Base-by-base conservation (phyloP, 2,113 vertebrate genomes). In the Pseudorasbora parva region DNA sequence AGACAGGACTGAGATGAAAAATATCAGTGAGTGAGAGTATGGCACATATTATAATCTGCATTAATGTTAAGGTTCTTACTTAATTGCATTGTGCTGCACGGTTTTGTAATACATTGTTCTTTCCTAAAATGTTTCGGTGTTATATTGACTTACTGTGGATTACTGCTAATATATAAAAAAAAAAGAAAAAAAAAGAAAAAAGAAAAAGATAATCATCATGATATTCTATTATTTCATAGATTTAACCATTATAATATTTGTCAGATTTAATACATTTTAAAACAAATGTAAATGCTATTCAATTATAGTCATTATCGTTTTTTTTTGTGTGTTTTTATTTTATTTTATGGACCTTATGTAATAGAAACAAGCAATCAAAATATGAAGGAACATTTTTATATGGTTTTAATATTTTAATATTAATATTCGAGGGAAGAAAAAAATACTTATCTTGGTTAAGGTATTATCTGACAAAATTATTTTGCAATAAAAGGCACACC, bases 1-100 rank as follows among this genome's bases (percentile, higher is more conserved):
- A 37, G 83, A 62, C 23, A 59, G 56, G 41, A 85, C 27, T 30
- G 19, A 30, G 37, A 74, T 49, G 15, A 30, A 59, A 41, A 57
- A 59, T 77, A 0, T 77, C 10, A 33, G 27, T 57, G 5, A 76
- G 6, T 51, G 72, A 49, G 41, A 71, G 68, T 2, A 14, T 2
- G n/a, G 41, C 68, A 15, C 41, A 45, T 47, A 0, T 14, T 25
- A 47, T 25, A 47, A 45, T 72, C 41, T 47, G 41, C 11, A 23
- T 45, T 47, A 6, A 72, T 23, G 21, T 25, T 25, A 45, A 47
- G 6, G 41, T 72, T 47, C 15, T 54, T 33, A 17, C 23, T 54
- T 54, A 75, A 75, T 33, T 15, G 8, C 1, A 3, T 1, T n/a
- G 5, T n/a, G 17, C 19, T n/a, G 47, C 25, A 51, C 15, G 19